phyloP scores from a whole-genome alignment of 2,797 vertebrate species.

The Lagocephalus sceleratus region DNA sequence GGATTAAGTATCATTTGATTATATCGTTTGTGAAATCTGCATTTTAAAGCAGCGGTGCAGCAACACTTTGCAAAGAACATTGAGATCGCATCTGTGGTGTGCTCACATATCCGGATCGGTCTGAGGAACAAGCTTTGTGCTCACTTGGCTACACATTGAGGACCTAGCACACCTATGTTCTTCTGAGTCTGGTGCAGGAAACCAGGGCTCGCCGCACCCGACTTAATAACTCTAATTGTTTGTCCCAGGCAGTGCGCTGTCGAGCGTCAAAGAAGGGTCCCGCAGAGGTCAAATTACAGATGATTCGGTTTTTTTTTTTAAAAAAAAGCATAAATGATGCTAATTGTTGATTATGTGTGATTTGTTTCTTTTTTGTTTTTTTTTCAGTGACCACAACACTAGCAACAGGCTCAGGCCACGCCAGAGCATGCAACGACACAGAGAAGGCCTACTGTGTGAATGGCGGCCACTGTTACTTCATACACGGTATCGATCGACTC shows the following conservation, averaged over 20 bases:
- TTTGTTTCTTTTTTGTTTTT: neutral
- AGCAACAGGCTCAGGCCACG: conserved; percentile 90
- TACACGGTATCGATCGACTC: conserved; percentile 93
- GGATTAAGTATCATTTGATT: neutral
- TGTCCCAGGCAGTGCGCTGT: too few relatives aligned
- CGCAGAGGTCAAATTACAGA: neutral
- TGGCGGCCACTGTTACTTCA: conserved; percentile 96
- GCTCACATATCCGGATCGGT: too few relatives aligned
- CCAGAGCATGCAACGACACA: conserved; percentile 94
- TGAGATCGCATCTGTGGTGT: neutral
- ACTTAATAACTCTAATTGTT: too few relatives aligned
- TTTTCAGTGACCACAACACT: conserved; percentile 86
- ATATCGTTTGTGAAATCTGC: neutral
- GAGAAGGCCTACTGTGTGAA: conserved; percentile 96
- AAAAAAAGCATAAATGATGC: neutral
- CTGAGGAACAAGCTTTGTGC: too few relatives aligned
- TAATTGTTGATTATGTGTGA: neutral
- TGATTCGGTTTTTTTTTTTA: too few relatives aligned
- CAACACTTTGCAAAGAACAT: neutral
- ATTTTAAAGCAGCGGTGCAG: neutral
- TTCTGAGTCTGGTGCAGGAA: too few relatives aligned
- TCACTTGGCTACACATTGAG: too few relatives aligned
- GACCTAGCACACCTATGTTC: too few relatives aligned
- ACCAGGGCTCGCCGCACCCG: too few relatives aligned
- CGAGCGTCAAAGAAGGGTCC: too few relatives aligned